Evolutionary conservation across 2,113 vertebrate genomes (phyloP).

Genomic region (Peromyscus maniculatus): DNA sequence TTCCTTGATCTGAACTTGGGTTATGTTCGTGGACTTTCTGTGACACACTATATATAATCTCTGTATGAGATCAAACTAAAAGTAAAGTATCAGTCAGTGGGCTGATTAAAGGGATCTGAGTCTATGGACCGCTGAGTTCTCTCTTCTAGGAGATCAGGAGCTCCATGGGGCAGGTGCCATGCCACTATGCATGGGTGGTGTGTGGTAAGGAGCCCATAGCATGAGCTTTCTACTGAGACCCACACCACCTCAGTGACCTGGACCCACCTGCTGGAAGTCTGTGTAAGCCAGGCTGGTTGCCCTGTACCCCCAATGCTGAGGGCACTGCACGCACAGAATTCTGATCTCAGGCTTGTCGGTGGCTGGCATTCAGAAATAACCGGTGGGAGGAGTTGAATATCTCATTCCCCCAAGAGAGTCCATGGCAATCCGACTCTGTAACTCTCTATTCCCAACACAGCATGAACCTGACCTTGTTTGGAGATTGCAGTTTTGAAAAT

Average conservation of each 20-base stretch:
- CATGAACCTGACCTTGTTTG: not conserved
- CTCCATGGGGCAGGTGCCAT: not conserved
- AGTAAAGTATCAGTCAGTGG: not conserved
- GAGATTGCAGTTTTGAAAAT: not conserved
- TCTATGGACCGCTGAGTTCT: not conserved
- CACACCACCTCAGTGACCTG: not conserved
- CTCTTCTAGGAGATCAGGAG: not conserved
- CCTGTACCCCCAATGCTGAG: not conserved
- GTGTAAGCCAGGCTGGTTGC: not conserved
- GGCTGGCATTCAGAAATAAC: not conserved
- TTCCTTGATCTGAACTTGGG: not conserved
- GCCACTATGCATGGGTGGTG: not conserved
- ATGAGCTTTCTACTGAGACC: not conserved
- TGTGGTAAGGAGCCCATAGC: not conserved
- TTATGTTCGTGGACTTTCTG: not conserved
- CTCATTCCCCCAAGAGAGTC: not conserved
- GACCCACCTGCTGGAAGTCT: not conserved
- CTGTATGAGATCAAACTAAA: not conserved
- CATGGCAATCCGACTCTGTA: not conserved
- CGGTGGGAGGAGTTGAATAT: not conserved
- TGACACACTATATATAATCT: not conserved
- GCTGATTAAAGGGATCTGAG: not conserved
- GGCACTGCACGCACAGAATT: not conserved
- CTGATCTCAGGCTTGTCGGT: no score
- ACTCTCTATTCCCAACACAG: not conserved